Conservation (phyloP, 2,113 vertebrate species). For the Platichthys stellatus region DNA sequence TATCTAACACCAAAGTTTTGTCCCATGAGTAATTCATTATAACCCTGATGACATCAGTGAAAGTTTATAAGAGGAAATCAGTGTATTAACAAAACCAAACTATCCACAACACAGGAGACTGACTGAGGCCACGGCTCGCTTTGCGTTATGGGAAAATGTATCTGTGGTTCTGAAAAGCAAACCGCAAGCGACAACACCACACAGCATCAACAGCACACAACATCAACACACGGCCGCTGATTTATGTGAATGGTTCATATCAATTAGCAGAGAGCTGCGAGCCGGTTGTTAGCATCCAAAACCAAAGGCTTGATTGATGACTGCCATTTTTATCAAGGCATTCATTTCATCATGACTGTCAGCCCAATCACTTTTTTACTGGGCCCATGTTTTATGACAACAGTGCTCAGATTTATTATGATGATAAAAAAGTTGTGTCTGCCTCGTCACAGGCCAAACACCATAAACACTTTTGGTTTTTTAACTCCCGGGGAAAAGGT, state of each 20-base stretch:
- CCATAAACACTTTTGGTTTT: constrained; percentile 44
- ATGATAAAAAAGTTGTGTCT: constrained; percentile 69
- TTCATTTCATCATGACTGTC: constrained; percentile 75
- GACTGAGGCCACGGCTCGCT: neutral
- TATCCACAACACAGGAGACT: neutral
- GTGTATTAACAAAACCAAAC: neutral
- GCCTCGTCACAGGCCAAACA: constrained; percentile 41
- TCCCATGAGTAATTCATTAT: too few relatives aligned
- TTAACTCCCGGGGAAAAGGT: constrained; percentile 18
- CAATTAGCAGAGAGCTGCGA: constrained; percentile 66
- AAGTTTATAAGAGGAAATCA: neutral
- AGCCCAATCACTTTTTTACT: constrained; percentile 68
- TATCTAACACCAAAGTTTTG: neutral
- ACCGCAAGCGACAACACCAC: neutral
- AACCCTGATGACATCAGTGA: too few relatives aligned
- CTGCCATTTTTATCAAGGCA: constrained; percentile 67
- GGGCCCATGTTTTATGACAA: constrained; percentile 60
- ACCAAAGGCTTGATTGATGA: constrained; percentile 71
- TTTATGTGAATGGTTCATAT: constrained; percentile 69
- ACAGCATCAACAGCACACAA: constrained; percentile 11
- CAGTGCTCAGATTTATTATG: constrained; percentile 70
- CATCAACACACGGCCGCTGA: constrained; percentile 44
- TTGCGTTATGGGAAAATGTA: constrained; percentile 1
- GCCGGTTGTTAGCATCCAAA: constrained; percentile 42
- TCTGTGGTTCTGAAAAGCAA: constrained; percentile 30